A percentile compares a stretch with the other conserved stretches of the same genome.
These are phyloP conservation scores for Toxotes jaculatrix DNA, from an alignment of 2,113 vertebrate genomes.

Conservation along the genomic window DNA sequence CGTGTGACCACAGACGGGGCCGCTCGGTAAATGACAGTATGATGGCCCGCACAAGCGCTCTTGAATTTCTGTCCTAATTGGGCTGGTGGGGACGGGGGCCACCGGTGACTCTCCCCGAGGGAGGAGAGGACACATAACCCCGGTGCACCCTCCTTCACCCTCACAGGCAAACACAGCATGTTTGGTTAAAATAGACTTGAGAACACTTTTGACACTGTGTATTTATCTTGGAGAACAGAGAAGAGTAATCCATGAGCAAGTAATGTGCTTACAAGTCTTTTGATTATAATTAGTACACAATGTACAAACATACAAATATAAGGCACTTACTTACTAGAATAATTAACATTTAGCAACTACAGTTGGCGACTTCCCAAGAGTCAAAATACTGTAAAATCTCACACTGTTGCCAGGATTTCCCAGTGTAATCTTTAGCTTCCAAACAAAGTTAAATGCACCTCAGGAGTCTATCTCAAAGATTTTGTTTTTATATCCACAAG, in stretches of 20 bases:
- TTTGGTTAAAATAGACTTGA: not conserved
- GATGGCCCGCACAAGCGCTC: constrained; percentile 6
- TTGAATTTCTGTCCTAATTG: constrained; percentile 50
- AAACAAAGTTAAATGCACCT: too few relatives aligned
- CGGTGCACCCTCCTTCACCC: not conserved
- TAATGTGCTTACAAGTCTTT: not conserved
- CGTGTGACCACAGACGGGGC: constrained; percentile 19
- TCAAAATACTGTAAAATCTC: not conserved
- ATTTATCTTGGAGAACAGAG: not conserved
- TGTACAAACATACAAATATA: constrained; percentile 8
- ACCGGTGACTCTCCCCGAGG: constrained; percentile 23
- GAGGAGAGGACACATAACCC: constrained; percentile 42
- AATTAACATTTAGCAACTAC: constrained; percentile 12
- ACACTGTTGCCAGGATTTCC: not conserved
- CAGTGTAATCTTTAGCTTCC: too few relatives aligned
- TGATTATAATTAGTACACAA: constrained; percentile 6
- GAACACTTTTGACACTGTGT: not conserved
- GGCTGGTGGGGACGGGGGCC: constrained; percentile 19
- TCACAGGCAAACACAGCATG: constrained; percentile 1
- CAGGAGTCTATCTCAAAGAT: too few relatives aligned
- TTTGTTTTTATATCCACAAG: too few relatives aligned
- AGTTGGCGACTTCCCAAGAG: constrained; percentile 1
- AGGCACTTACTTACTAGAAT: not conserved
- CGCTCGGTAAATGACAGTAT: constrained; percentile 12
- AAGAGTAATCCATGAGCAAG: not conserved